A percentile compares a stretch with the other conserved stretches of the same genome.
phyloP scores from a whole-genome alignment of 2,113 vertebrate genomes.

The Gorsachius goisagi region DNA sequence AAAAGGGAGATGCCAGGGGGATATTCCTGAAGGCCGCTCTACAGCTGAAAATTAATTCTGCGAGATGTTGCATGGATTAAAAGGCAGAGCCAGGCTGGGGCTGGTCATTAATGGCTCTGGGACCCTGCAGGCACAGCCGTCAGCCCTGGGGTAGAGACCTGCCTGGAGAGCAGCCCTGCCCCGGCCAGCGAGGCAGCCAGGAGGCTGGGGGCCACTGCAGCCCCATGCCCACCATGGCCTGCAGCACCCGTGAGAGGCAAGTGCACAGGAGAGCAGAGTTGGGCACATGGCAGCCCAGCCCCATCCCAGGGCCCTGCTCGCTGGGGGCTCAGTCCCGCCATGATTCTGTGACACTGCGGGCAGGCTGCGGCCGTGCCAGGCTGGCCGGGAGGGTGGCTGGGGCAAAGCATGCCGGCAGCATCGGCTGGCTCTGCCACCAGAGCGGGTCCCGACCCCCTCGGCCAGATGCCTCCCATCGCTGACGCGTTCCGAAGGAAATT shows the following conservation, averaged over 20 bases:
- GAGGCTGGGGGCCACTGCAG: rapidly evolving
- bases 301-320: not conserved
- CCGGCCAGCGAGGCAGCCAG: not conserved
- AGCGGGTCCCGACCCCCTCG: not conserved
- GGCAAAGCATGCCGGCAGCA: rapidly evolving
- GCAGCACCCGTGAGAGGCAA: not conserved
- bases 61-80: not conserved
- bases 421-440: rapidly evolving
- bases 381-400: not conserved
- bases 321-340: rapidly evolving
- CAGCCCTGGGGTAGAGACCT: not conserved
- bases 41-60: constrained; percentile 19
- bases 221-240: rapidly evolving
- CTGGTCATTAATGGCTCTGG: constrained; percentile 14
- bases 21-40: not conserved
- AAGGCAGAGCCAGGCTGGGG: not conserved
- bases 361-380: not conserved
- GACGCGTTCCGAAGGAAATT: not conserved
- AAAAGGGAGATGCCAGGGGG: not conserved
- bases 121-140: not conserved
- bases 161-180: not conserved
- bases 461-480: not conserved
- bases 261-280: rapidly evolving
- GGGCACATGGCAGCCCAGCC: rapidly evolving
- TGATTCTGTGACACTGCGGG: too few relatives aligned